These are phyloP conservation scores for Strigamia transsilvanica DNA, from an alignment of 2,888 invertebrate genomes.

Conservation along the genomic window DNA sequence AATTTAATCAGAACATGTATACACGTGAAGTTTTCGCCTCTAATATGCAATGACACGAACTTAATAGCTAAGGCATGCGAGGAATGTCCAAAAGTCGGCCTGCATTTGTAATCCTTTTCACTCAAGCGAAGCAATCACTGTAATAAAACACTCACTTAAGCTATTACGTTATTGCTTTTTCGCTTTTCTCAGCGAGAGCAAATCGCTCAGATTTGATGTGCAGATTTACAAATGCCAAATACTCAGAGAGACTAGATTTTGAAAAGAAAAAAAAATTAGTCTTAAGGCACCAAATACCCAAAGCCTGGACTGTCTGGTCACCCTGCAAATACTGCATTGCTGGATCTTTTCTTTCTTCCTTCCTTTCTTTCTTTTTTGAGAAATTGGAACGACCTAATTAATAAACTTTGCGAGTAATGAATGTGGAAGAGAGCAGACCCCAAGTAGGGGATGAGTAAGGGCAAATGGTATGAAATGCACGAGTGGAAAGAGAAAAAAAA, in stretches of 20 bases:
- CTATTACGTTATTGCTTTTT: constrained; percentile 2
- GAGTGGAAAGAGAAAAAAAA: background rate
- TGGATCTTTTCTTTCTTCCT: background rate
- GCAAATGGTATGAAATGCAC: background rate
- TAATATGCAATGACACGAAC: constrained; percentile 7
- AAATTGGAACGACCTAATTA: background rate
- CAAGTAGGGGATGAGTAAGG: background rate
- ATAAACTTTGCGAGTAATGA: background rate
- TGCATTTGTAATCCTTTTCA: constrained; percentile 9
- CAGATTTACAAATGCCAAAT: no score
- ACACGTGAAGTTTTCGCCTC: background rate
- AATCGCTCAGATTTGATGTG: background rate
- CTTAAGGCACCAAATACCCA: no score
- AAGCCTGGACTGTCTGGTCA: no score
- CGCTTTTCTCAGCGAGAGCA: background rate
- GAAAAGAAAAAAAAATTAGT: no score
- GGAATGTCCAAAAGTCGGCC: constrained; percentile 7
- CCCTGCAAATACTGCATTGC: no score
- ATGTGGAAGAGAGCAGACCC: background rate
- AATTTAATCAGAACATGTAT: constrained; percentile 1
- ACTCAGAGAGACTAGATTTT: no score
- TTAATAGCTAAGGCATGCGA: constrained; percentile 14
- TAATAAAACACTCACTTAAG: background rate
- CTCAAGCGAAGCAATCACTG: background rate
- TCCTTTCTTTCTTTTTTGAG: background rate